These are phyloP conservation scores for Platysteira castanea DNA, from an alignment of 2,113 vertebrate species.

Conservation along the genomic window DNA sequence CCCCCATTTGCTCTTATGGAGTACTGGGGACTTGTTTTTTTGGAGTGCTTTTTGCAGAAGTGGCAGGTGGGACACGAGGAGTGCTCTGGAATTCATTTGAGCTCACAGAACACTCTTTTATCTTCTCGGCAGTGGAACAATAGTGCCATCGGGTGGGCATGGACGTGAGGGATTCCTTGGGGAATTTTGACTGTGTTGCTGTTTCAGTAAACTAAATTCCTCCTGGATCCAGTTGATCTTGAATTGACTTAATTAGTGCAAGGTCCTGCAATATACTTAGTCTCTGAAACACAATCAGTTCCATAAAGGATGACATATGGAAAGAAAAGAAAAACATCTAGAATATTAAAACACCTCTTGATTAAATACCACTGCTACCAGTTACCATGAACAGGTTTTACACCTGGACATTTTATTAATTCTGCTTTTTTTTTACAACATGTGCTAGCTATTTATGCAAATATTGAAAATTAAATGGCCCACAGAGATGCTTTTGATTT, in stretches of 20 bases:
- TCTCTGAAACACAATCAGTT: not conserved
- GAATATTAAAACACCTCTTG: not conserved
- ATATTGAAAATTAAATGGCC: not conserved
- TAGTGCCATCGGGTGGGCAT: constrained; percentile 52
- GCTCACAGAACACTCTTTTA: not conserved
- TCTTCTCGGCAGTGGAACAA: not conserved
- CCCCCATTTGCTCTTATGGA: not conserved
- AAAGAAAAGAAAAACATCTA: not conserved
- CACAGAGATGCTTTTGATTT: not conserved
- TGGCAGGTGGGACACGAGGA: not conserved
- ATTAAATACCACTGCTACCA: not conserved
- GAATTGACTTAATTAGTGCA: not conserved
- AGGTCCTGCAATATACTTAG: not conserved
- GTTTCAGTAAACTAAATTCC: not conserved
- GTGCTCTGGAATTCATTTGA: not conserved
- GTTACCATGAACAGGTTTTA: not conserved
- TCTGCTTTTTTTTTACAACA: not conserved
- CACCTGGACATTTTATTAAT: not conserved
- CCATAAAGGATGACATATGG: not conserved
- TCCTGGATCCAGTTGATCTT: not conserved
- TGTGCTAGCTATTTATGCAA: not conserved
- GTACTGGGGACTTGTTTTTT: not conserved
- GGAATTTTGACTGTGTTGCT: not conserved
- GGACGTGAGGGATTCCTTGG: not conserved
- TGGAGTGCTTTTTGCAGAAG: not conserved